Base-by-base conservation (phyloP, 2,888 invertebrate species). In the Rhagium mordax region DNA sequence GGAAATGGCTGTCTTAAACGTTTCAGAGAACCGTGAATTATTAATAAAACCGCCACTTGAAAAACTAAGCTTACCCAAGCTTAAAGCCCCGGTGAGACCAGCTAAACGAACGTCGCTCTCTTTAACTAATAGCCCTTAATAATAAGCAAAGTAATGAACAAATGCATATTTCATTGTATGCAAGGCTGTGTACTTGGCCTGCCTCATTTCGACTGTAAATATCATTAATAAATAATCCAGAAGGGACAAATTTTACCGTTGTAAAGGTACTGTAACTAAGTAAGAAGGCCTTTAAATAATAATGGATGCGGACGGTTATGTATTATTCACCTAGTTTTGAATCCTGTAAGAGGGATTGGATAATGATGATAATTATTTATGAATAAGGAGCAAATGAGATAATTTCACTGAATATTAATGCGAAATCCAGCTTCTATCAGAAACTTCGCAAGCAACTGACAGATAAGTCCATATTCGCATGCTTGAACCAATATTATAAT, bases 1-100 rank as follows among this genome's bases (percentile, higher is more conserved):
- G 81, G 79, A 81, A 82, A 81, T 80, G 77, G 79, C 80, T 79
- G 79, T 80, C 78, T 80, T 81, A 80, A 82, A 81, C 82, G 80
- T 80, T 82, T 79, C 80, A 79, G 78, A 76, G 75, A 72, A 74
- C 76, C 75, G 81, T 83, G 81, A 82, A 83, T 83, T 83, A 83
- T 82, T 83, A 82, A 82, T 81, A 79, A 79, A 76, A 77, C 73
- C 79, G 74, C 76, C 72, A 77, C 79, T 81, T 79, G 80, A 81
- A 81, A 79, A 82, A 81, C 78, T 77, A 76, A 78, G 75, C 78
- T 74, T 57, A 67, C 69, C 74, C 74, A 59, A 69, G 71, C 74
- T 74, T 74, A 74, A 71, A 68, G 59, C 71, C 72, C 79, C 74
- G 49, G 51, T 16, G 78, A 76, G 73, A 74, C 68, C 74, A 59